These are phyloP conservation scores for Muscina levida DNA, from an alignment of 2,888 invertebrate species.

Conservation along the genomic window DNA sequence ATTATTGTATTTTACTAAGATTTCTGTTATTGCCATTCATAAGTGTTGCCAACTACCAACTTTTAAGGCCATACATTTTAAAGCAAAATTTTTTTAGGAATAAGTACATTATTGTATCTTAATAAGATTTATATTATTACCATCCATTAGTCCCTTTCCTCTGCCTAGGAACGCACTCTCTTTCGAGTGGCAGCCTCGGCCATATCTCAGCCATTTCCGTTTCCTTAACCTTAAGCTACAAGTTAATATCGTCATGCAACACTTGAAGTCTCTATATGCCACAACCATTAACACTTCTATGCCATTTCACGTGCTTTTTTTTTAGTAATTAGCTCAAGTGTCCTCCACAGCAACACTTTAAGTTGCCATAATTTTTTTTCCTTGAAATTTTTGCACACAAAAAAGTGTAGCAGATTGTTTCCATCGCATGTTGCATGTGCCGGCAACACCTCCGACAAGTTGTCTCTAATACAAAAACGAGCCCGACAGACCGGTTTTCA, in stretches of 20 bases:
- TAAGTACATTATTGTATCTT: no score
- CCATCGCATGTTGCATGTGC: conserved; percentile 63
- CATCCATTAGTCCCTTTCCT: no score
- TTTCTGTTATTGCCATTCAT: no score
- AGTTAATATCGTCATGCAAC: neutral
- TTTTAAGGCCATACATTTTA: no score
- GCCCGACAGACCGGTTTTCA: conserved; percentile 38
- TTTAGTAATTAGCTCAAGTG: conserved; percentile 51
- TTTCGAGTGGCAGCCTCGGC: no score
- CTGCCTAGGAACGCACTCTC: no score
- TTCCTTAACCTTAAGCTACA: no score
- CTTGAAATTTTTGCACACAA: conserved; percentile 7
- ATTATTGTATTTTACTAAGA: no score
- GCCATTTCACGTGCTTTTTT: conserved; percentile 58
- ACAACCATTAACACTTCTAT: conserved; percentile 18
- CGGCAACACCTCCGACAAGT: conserved; percentile 53
- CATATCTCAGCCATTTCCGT: no score
- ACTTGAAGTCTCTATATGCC: neutral
- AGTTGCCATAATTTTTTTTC: conserved; percentile 47
- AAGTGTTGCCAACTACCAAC: no score
- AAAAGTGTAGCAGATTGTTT: neutral
- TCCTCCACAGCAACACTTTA: conserved; percentile 49
- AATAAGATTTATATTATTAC: no score
- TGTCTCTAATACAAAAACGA: conserved; percentile 41
- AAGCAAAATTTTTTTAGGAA: no score